Base-by-base conservation (phyloP, 2,888 invertebrate genomes). In the Lasioglossum lativentre region DNA sequence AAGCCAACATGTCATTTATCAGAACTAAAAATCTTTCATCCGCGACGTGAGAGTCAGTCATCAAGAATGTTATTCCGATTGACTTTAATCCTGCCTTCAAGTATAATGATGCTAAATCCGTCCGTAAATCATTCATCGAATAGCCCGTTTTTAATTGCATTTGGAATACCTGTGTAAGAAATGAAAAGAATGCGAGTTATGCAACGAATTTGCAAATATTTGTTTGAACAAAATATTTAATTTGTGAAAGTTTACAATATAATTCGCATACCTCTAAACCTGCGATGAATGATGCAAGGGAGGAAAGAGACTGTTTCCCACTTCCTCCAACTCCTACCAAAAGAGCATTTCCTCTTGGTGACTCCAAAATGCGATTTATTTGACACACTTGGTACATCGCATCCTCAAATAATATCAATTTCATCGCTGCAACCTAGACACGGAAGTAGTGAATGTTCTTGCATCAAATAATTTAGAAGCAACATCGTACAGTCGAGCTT, bases 321-420 rank as follows among this genome's bases (percentile, higher is more conserved):
- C 98, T 98, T 52, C 99, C 99, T 66, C 99, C 99, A 0, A 99
- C 99, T 42, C 99, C 99, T 38, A 99, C 97, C 27, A 99, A 95
- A 42, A 99, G 95, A 0, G 98, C 99, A 94, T 99, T 99, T 23
- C 99, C 99, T 91, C 99, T 96, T 0, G 99, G 98, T 1, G 98
- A 97, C 95, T 99, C 99, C 92, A 99, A 95, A 89, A 99, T 99
- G 80, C 99, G 97, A 95, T 98, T 99, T 85, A 99, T 99, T 89
- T 98, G 96, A 95, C 98, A 98, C 76, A 99, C 97, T 94, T 99
- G 99, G 88, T 97, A 96, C 97, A 99, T 98, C 23, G 99, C 99
- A 94, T 99, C 99, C 93, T 99, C 99, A 93, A 99, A 99, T 14
- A 99, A 96, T 4, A 99, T 99, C 83, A 99, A 96, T 95, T 99